phyloP scores from a whole-genome alignment of 2,797 vertebrate species.

The Alectoris magna region DNA sequence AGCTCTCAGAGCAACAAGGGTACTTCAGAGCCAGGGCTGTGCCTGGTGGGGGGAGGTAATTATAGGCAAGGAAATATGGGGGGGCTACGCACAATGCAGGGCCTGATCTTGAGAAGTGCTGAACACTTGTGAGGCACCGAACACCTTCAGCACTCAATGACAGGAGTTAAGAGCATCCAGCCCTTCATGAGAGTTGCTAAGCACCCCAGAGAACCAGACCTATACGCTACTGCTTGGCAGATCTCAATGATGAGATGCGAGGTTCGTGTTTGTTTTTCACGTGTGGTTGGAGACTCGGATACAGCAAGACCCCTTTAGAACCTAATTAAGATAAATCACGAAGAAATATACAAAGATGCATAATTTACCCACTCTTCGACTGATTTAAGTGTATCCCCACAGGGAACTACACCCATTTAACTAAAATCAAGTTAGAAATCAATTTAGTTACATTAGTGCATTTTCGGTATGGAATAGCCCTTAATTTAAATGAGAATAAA shows the following conservation, averaged over 20 bases:
- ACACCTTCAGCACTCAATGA: background rate
- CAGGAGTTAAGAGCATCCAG: background rate
- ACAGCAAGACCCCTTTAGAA: background rate
- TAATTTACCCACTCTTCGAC: slow-evolving; percentile 27
- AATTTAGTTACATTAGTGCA: slow-evolving; percentile 65
- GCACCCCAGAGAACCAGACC: background rate
- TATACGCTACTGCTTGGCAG: background rate
- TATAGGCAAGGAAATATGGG: background rate
- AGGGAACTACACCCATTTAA: slow-evolving; percentile 69
- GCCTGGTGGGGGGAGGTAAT: slow-evolving; percentile 14
- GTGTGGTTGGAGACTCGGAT: rapidly evolving
- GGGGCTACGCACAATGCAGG: background rate
- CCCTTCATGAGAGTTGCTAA: background rate
- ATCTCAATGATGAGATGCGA: background rate
- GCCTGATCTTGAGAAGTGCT: slow-evolving; percentile 22
- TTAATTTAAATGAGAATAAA: slow-evolving; percentile 71
- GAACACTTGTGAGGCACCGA: background rate
- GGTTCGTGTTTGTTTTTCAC: background rate
- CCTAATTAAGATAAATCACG: slow-evolving; percentile 49
- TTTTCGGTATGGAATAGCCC: slow-evolving; percentile 58
- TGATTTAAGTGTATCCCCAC: slow-evolving; percentile 47
- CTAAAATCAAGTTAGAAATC: slow-evolving; percentile 72
- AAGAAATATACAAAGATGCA: slow-evolving; percentile 62
- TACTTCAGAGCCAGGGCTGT: slow-evolving; percentile 37
- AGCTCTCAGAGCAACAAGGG: background rate